A percentile compares a stretch with the other conserved stretches of the same genome.
Evolutionary conservation across 2,113 vertebrate genomes (phyloP).

Genomic region (Entosphenus tridentatus): DNA sequence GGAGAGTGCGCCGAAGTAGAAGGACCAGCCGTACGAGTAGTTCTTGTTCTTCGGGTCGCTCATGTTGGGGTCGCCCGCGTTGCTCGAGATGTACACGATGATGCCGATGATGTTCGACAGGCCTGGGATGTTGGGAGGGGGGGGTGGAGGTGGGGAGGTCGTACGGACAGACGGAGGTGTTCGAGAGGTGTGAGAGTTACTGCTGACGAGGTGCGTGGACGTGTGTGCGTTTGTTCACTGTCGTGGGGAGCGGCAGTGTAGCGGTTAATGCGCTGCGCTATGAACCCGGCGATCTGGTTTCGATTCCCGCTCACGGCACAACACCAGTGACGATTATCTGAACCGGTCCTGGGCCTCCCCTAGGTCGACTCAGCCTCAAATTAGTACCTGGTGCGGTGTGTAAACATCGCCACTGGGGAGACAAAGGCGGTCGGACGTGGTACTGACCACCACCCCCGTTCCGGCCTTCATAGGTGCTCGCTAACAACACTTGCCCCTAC

Average conservation of each 20-base stretch:
- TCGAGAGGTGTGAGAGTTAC: background rate
- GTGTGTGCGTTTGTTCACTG: background rate
- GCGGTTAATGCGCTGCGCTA: background rate
- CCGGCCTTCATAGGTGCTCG: background rate
- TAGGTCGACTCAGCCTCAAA: background rate
- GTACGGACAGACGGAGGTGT: background rate
- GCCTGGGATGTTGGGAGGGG: constrained; percentile 21
- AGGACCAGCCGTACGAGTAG: constrained; percentile 79
- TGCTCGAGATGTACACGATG: constrained; percentile 77
- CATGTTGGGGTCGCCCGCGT: constrained; percentile 58
- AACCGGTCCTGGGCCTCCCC: background rate
- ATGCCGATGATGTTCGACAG: constrained; percentile 81
- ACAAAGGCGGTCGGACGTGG: background rate
- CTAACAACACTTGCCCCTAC: too few relatives aligned
- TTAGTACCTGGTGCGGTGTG: too few relatives aligned
- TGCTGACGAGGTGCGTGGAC: background rate
- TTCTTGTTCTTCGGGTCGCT: constrained; percentile 75
- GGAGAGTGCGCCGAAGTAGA: constrained; percentile 70
- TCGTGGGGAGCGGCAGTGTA: background rate
- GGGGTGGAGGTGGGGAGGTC: constrained; percentile 1
- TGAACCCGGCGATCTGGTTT: background rate
- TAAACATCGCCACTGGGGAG: background rate
- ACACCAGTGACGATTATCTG: background rate
- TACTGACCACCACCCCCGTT: background rate
- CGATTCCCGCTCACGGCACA: too few relatives aligned